Percentiles rank a stretch among this genome's conserved stretches.
These are phyloP conservation scores for Zygaena filipendulae DNA, from an alignment of 2,888 invertebrate genomes.

Conservation along the genomic window DNA sequence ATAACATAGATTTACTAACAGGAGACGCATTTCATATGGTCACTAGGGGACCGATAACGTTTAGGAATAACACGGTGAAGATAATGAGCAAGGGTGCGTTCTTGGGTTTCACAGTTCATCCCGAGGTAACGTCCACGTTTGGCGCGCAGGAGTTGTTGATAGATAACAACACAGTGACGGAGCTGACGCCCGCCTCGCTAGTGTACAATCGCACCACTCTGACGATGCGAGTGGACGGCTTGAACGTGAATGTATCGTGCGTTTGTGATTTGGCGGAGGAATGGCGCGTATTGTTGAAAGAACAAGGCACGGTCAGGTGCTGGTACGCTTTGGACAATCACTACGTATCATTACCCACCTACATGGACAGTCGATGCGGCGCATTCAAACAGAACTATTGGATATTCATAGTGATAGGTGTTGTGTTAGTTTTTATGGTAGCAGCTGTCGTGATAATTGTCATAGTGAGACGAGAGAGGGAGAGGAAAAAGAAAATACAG, in stretches of 20 bases:
- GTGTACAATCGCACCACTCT: slow-evolving; percentile 67
- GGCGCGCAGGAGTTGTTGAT: slow-evolving; percentile 66
- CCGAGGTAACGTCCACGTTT: slow-evolving; percentile 45
- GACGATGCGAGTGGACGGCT: slow-evolving; percentile 64
- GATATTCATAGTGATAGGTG: slow-evolving; percentile 55
- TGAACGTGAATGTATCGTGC: slow-evolving; percentile 70
- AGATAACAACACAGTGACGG: slow-evolving; percentile 72
- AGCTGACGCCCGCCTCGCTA: slow-evolving; percentile 67
- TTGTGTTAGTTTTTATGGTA: slow-evolving; percentile 50
- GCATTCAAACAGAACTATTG: slow-evolving; percentile 53
- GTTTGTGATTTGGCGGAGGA: slow-evolving; percentile 58
- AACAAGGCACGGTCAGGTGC: slow-evolving; percentile 44
- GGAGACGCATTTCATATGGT: slow-evolving; percentile 73
- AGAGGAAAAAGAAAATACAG: slow-evolving; percentile 71
- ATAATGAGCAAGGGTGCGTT: slow-evolving; percentile 72
- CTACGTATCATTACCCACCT: slow-evolving; percentile 46
- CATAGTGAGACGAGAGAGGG: slow-evolving; percentile 55
- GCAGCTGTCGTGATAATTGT: slow-evolving; percentile 57
- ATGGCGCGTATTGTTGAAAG: slow-evolving; percentile 38
- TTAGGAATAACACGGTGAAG: slow-evolving; percentile 73
- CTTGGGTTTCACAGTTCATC: slow-evolving; percentile 63
- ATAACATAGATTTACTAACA: slow-evolving; percentile 67
- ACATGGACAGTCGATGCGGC: slow-evolving; percentile 47
- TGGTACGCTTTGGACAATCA: slow-evolving; percentile 50
- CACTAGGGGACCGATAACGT: slow-evolving; percentile 70